phyloP scores from a whole-genome alignment of 2,113 vertebrate genomes.

The Caranx melampygus region DNA sequence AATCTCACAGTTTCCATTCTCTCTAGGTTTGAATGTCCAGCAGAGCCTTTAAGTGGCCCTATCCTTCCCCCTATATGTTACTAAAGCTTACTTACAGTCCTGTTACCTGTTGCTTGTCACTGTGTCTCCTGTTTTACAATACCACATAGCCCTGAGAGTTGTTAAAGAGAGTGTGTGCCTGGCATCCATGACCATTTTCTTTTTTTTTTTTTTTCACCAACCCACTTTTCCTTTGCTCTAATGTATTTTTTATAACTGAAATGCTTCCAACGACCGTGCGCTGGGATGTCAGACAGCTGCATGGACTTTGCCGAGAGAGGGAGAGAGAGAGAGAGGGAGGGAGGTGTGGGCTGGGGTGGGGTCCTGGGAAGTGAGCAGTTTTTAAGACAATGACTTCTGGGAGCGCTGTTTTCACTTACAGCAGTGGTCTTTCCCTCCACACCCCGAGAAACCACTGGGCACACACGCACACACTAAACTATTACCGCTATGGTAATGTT shows the following conservation, averaged over 20 bases:
- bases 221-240: slow-evolving; percentile 49
- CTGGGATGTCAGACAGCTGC: slow-evolving; percentile 51
- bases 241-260: slow-evolving; percentile 62
- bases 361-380: slow-evolving; percentile 40
- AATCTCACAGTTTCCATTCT: neutral
- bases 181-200: slow-evolving; percentile 25
- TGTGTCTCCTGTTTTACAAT: slow-evolving; percentile 48
- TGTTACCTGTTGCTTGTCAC: slow-evolving; percentile 53
- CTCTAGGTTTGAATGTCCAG: neutral
- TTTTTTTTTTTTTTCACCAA: slow-evolving; percentile 19
- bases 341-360: slow-evolving; percentile 1
- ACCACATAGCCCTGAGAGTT: slow-evolving; percentile 33
- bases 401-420: slow-evolving; percentile 62
- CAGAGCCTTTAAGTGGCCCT: neutral
- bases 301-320: neutral
- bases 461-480: slow-evolving; percentile 21
- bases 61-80: neutral
- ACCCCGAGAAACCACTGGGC: slow-evolving; percentile 48
- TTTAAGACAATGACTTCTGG: slow-evolving; percentile 71
- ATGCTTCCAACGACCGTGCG: slow-evolving; percentile 35
- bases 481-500: slow-evolving; percentile 37
- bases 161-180: slow-evolving; percentile 52
- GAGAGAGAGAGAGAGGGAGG: neutral
- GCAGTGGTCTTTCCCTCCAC: slow-evolving; percentile 42
- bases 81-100: slow-evolving; percentile 4